Percentiles rank a stretch among this genome's conserved stretches.
These are phyloP conservation scores for Thymelicus acteon DNA, from an alignment of 2,888 invertebrate species.

Conservation along the genomic window DNA sequence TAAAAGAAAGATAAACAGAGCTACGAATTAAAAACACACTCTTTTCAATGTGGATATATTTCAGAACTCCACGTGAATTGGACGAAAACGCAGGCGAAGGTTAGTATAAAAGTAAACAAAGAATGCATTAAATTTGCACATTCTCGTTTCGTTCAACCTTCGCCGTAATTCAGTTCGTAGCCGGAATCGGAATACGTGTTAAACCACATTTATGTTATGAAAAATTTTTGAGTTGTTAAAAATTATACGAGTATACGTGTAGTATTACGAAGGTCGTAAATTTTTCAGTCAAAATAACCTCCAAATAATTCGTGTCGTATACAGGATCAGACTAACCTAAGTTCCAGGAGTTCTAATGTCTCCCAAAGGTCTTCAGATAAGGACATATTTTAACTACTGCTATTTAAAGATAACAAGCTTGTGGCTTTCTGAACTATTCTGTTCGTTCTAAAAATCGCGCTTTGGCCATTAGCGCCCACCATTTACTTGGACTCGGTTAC, in stretches of 20 bases:
- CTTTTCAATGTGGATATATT: neutral
- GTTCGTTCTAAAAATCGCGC: too few species aligned
- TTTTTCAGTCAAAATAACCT: too few species aligned
- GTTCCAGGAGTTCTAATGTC: too few species aligned
- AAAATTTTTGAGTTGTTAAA: neutral
- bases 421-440: too few species aligned
- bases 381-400: too few species aligned
- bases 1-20: neutral
- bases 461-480: too few species aligned
- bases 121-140: constrained; percentile 17
- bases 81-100: neutral
- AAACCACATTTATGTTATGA: constrained; percentile 1
- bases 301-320: too few species aligned
- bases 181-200: constrained; percentile 11
- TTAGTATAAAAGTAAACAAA: constrained; percentile 6
- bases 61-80: constrained; percentile 1
- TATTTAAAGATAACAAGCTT: too few species aligned
- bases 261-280: too few species aligned
- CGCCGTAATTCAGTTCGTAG: constrained; percentile 7
- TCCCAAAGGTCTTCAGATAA: too few species aligned
- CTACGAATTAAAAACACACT: neutral
- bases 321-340: too few species aligned
- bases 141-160: constrained; percentile 4
- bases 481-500: too few species aligned
- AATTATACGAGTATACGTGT: neutral